Percentiles rank a stretch among this genome's conserved stretches.
Conservation (phyloP, 2,797 vertebrate genomes). For the Coregonus suidteri region DNA sequence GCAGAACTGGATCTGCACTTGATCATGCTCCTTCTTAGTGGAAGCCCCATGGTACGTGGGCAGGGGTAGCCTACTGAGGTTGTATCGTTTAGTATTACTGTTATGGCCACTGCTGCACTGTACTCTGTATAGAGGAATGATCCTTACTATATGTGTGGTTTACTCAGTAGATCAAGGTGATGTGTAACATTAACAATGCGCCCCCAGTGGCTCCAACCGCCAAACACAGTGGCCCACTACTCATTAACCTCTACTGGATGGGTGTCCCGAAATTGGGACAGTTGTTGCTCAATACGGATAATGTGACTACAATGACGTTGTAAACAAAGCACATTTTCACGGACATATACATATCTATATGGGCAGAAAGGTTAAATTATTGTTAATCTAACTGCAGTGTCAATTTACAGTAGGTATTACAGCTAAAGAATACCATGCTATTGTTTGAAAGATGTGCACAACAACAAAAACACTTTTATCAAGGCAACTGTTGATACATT, state of each 20-base stretch:
- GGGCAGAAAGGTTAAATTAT: no score
- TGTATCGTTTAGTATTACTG: not conserved
- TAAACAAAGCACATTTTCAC: no score
- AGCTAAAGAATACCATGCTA: no score
- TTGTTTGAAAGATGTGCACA: no score
- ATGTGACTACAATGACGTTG: slow-evolving; percentile 10
- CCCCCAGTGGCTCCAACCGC: slow-evolving; percentile 13
- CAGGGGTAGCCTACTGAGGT: not conserved
- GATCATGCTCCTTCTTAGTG: not conserved
- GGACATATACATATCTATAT: no score
- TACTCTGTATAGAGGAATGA: not conserved
- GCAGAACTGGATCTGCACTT: not conserved
- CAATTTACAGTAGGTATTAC: no score
- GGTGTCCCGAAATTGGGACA: no score
- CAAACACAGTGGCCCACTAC: slow-evolving; percentile 17
- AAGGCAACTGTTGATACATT: no score
- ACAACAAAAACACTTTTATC: no score
- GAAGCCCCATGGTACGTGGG: not conserved
- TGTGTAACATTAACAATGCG: slow-evolving; percentile 36
- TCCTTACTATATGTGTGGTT: slow-evolving; percentile 4
- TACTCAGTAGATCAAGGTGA: slow-evolving; percentile 14
- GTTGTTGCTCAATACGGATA: no score
- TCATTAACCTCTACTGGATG: slow-evolving; percentile 25
- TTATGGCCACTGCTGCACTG: not conserved
- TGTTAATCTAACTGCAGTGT: no score